phyloP scores from a whole-genome alignment of 2,797 vertebrate species.

The Molossus alvarezi region DNA sequence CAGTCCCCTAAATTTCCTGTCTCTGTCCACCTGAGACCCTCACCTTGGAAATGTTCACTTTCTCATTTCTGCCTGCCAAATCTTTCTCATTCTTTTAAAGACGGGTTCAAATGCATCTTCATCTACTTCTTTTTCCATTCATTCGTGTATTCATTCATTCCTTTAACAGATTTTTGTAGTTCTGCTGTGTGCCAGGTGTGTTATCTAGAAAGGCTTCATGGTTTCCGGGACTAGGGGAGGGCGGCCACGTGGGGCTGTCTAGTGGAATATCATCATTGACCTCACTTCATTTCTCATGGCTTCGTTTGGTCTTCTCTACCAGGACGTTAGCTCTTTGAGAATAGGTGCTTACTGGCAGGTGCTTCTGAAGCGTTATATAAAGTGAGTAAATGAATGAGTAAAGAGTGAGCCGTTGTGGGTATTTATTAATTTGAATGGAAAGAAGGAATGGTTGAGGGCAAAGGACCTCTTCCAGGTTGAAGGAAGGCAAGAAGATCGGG shows the following conservation, averaged over 20 bases:
- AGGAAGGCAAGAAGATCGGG: not conserved
- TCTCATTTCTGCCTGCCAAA: not conserved
- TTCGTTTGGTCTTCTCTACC: not conserved
- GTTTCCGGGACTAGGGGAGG: not conserved
- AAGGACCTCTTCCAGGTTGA: not conserved
- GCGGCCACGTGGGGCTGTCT: too few species aligned
- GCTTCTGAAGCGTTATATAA: not conserved
- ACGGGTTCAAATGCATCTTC: not conserved
- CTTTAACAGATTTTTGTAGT: not conserved
- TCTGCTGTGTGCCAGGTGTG: not conserved
- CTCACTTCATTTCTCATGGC: not conserved
- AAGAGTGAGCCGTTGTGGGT: not conserved
- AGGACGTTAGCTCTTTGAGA: not conserved
- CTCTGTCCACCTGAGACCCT: not conserved
- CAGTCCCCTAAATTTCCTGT: not conserved
- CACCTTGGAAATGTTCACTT: not conserved
- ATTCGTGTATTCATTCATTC: not conserved
- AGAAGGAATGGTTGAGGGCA: not conserved
- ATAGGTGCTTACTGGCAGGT: not conserved
- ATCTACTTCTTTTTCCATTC: not conserved
- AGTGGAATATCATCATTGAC: fast-evolving
- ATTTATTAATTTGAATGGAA: not conserved
- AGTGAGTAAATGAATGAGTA: not conserved
- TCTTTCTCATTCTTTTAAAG: not conserved
- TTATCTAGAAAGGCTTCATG: not conserved